These are phyloP conservation scores for Erpornis zantholeuca DNA, from an alignment of 2,113 vertebrate species.

Conservation along the genomic window DNA sequence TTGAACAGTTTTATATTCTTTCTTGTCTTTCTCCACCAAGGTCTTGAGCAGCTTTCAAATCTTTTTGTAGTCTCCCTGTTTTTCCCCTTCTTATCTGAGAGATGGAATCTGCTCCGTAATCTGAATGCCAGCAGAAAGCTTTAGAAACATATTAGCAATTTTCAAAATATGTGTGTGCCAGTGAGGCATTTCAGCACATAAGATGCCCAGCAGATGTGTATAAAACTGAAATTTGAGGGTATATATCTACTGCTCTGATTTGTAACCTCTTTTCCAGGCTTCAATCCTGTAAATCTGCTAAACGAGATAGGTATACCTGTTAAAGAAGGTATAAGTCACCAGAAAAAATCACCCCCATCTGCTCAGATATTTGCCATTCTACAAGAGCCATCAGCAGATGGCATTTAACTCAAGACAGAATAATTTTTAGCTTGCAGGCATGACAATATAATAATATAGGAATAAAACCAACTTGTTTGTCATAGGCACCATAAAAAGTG, in stretches of 20 bases:
- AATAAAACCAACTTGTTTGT: background rate
- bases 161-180: background rate
- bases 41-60: constrained; percentile 3
- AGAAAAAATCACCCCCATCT: background rate
- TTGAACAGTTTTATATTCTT: background rate
- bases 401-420: background rate
- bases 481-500: background rate
- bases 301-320: background rate
- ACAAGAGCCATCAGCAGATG: background rate
- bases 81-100: background rate
- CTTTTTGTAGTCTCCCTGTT: background rate
- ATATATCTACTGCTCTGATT: background rate
- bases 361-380: background rate
- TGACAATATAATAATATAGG: background rate
- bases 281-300: background rate
- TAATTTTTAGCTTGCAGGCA: background rate
- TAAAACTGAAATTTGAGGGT: background rate
- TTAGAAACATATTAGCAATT: background rate
- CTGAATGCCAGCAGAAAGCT: background rate
- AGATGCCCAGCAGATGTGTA: background rate
- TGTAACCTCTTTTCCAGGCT: background rate
- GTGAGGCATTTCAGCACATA: background rate
- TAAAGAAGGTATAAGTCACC: background rate
- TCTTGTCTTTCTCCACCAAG: background rate
- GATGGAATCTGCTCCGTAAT: background rate